Conservation (phyloP, 2,888 invertebrate genomes). For the Auanema freiburgensis region DNA sequence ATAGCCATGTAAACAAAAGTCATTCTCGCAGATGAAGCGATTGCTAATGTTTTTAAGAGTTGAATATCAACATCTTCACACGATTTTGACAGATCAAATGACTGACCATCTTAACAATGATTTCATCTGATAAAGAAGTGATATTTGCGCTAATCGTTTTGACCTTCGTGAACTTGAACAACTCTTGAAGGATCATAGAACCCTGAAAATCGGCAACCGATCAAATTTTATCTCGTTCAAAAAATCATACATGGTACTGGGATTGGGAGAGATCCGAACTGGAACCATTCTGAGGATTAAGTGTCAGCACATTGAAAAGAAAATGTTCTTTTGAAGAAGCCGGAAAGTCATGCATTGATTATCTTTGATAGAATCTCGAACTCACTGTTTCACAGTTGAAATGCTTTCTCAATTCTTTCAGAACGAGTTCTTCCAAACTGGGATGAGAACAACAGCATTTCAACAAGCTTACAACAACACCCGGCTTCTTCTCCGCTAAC, state of each 20-base stretch:
- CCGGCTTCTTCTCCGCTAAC: slow-evolving; percentile 23
- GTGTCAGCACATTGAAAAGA: slow-evolving; percentile 39
- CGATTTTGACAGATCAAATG: too few species aligned
- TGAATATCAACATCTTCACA: too few species aligned
- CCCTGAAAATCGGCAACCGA: slow-evolving; percentile 2
- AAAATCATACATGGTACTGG: slow-evolving; percentile 22
- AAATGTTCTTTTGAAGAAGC: slow-evolving; percentile 32
- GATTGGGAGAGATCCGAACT: slow-evolving; percentile 23
- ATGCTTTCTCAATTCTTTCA: slow-evolving; percentile 28
- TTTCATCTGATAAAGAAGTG: slow-evolving; percentile 18
- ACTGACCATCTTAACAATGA: slow-evolving; percentile 30
- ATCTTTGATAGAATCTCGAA: background rate
- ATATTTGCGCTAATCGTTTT: slow-evolving; percentile 32
- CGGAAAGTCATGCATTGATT: slow-evolving; percentile 12
- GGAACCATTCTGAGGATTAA: slow-evolving; percentile 30
- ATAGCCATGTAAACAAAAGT: background rate
- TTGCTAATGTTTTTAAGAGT: too few species aligned
- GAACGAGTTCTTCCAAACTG: slow-evolving; percentile 24
- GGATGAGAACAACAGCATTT: slow-evolving; percentile 24
- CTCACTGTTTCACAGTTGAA: slow-evolving; percentile 30
- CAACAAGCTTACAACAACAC: slow-evolving; percentile 24
- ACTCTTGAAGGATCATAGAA: slow-evolving; percentile 17
- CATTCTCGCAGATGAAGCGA: too few species aligned
- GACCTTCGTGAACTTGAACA: slow-evolving; percentile 31
- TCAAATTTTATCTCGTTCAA: background rate